phyloP scores from a whole-genome alignment of 2,888 invertebrate species.

The Tetranychus piercei region DNA sequence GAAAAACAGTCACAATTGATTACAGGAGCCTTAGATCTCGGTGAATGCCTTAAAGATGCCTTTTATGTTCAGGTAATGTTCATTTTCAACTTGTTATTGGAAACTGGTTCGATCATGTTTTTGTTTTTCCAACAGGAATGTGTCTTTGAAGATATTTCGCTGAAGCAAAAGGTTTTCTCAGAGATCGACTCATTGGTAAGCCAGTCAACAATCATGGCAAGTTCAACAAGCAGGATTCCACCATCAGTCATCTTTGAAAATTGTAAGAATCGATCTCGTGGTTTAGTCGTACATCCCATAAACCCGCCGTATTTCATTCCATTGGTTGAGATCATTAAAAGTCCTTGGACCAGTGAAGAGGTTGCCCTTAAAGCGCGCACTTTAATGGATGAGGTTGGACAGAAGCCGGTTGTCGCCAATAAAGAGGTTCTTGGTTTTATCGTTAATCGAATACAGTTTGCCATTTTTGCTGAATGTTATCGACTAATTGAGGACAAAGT shows the following conservation, averaged over 20 bases:
- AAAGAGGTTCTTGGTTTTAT: constrained; percentile 81
- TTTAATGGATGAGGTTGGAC: constrained; percentile 70
- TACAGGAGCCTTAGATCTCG: constrained; percentile 37
- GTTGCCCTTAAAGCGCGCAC: constrained; percentile 52
- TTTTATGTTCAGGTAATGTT: constrained; percentile 3
- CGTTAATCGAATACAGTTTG: constrained; percentile 84
- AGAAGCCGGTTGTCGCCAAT: constrained; percentile 65
- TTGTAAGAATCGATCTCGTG: constrained; percentile 50
- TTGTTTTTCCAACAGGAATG: constrained; percentile 48
- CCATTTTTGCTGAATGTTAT: constrained; percentile 79
- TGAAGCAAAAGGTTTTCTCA: constrained; percentile 61
- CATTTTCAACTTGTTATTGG: not conserved
- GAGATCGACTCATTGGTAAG: constrained; percentile 49
- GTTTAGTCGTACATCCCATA: constrained; percentile 70
- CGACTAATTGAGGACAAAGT: constrained; percentile 63
- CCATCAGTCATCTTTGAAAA: constrained; percentile 68
- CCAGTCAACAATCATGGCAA: constrained; percentile 56
- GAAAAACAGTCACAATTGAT: constrained; percentile 57
- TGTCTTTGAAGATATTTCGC: constrained; percentile 66
- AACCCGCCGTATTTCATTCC: constrained; percentile 94
- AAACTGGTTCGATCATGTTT: not conserved
- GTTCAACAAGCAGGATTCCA: constrained; percentile 78
- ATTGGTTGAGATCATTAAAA: constrained; percentile 78
- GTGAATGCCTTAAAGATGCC: constrained; percentile 46
- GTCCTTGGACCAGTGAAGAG: constrained; percentile 70